Conservation (phyloP, 1,140 invertebrate genomes). For the Drosophila arawakana region DNA sequence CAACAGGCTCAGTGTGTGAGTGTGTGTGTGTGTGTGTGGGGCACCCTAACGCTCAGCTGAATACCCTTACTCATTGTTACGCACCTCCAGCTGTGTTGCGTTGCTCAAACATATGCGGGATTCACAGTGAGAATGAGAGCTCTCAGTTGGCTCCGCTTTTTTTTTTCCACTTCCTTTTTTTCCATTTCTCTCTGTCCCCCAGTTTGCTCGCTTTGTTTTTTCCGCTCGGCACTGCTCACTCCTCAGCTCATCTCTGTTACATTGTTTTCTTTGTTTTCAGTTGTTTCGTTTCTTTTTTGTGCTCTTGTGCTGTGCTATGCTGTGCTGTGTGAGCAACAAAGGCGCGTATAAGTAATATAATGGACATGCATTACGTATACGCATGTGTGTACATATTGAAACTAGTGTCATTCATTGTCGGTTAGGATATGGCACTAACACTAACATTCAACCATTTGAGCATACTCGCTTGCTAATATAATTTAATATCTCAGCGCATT, state of each 20-base stretch:
- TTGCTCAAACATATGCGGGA: constrained; percentile 56
- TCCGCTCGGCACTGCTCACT: background rate
- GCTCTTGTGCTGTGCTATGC: background rate
- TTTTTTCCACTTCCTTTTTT: constrained; percentile 3
- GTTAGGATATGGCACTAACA: background rate
- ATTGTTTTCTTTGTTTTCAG: constrained; percentile 1
- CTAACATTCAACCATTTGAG: background rate
- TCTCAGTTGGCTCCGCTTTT: background rate
- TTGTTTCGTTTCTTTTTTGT: background rate
- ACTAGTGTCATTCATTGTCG: constrained; percentile 41
- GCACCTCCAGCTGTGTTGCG: constrained; percentile 25
- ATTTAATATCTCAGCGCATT: constrained; percentile 59
- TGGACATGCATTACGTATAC: constrained; percentile 62
- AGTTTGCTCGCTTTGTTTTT: constrained; percentile 10
- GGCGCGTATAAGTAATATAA: constrained; percentile 61
- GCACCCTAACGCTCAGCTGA: background rate
- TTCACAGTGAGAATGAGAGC: constrained; percentile 8
- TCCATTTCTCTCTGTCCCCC: constrained; percentile 8
- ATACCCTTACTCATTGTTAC: background rate
- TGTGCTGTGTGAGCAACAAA: constrained; percentile 69
- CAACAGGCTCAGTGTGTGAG: constrained; percentile 23
- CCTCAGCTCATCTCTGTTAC: background rate
- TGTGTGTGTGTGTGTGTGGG: background rate
- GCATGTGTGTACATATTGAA: constrained; percentile 9
- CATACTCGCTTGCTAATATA: constrained; percentile 31